These are phyloP conservation scores for Plodia interpunctella DNA, from an alignment of 1,140 invertebrate genomes.

Conservation along the genomic window DNA sequence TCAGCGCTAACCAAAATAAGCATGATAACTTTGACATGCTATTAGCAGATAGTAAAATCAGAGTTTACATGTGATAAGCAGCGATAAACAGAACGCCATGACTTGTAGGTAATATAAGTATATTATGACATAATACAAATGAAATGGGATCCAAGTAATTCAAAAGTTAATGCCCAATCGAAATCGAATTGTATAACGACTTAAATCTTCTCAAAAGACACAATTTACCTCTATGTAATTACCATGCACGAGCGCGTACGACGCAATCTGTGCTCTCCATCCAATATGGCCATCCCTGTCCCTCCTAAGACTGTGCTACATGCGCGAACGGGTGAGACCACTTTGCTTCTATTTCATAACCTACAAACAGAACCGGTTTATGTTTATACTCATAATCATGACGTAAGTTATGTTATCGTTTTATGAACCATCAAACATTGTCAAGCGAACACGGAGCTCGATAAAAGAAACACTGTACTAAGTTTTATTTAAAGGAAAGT, in stretches of 20 bases:
- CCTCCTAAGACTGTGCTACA: background rate
- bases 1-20: background rate
- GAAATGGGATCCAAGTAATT: background rate
- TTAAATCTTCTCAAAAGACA: background rate
- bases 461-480: slow-evolving; percentile 12
- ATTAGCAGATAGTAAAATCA: background rate
- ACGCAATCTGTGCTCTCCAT: slow-evolving; percentile 3
- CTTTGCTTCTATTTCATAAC: slow-evolving; percentile 8
- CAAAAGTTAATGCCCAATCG: background rate
- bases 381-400: slow-evolving; percentile 15
- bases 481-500: slow-evolving; percentile 5
- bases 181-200: background rate
- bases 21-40: background rate
- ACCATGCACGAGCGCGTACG: slow-evolving; percentile 10
- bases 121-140: no score
- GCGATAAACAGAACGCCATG: no score
- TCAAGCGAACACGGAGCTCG: slow-evolving; percentile 6
- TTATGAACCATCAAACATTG: slow-evolving; percentile 27
- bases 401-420: slow-evolving; percentile 26
- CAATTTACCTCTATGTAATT: slow-evolving; percentile 7
- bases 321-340: background rate
- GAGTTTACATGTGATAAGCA: background rate
- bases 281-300: background rate
- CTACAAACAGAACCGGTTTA: slow-evolving; percentile 14
- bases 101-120: no score